Evolutionary conservation across 2,797 vertebrate genomes (phyloP).

Genomic region (Anableps anableps): DNA sequence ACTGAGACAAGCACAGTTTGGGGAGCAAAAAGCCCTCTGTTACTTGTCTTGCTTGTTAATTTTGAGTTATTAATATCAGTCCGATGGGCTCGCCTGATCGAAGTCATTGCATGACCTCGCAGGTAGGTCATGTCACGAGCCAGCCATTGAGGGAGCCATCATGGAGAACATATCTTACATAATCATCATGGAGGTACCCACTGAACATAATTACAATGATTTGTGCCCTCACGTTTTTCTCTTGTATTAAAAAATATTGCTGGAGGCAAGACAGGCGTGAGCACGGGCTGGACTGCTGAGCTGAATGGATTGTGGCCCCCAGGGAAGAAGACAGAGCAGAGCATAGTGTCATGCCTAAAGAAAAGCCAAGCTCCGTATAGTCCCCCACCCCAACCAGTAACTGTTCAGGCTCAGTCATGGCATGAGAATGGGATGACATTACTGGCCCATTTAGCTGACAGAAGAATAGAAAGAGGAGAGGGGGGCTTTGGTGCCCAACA

Average conservation of each 20-base stretch:
- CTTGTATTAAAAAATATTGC: constrained; percentile 81
- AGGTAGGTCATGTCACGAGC: constrained; percentile 54
- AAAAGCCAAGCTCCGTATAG: constrained; percentile 56
- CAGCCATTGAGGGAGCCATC: constrained; percentile 60
- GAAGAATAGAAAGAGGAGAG: constrained; percentile 69
- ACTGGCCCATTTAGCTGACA: constrained; percentile 76
- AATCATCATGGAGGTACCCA: constrained; percentile 68
- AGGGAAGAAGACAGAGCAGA: constrained; percentile 69
- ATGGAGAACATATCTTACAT: constrained; percentile 71
- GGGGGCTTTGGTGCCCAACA: constrained; percentile 47
- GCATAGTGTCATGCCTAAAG: constrained; percentile 72
- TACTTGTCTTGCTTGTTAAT: constrained; percentile 70
- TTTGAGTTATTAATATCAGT: constrained; percentile 71
- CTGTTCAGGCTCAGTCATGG: constrained; percentile 65
- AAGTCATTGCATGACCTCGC: constrained; percentile 57
- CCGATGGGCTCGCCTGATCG: constrained; percentile 59
- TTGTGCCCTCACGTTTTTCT: constrained; percentile 77
- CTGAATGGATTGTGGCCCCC: constrained; percentile 70
- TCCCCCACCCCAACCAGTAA: not conserved
- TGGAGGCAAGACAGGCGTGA: constrained; percentile 74
- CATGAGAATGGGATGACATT: constrained; percentile 77
- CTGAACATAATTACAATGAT: constrained; percentile 81
- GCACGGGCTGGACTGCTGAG: constrained; percentile 54
- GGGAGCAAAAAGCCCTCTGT: constrained; percentile 56
- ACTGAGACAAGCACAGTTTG: constrained; percentile 44